Evolutionary conservation across 2,888 invertebrate species (phyloP), one percentile per base, ranked within the genome.

Genomic region (Andrena bucephala): DNA sequence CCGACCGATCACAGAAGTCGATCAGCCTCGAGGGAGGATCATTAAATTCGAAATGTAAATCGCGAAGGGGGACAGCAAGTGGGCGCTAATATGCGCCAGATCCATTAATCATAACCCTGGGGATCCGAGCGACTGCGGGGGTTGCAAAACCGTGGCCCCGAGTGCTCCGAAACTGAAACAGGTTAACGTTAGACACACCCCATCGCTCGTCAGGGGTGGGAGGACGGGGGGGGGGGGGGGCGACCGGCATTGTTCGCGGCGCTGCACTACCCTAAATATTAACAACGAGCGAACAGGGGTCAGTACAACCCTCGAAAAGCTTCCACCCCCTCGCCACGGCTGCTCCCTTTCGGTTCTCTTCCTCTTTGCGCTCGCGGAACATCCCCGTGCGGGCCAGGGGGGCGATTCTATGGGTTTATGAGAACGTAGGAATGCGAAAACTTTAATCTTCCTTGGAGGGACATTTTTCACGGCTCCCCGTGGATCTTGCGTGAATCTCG

Each of bases 11-110:
- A 66, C 71, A 52, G 72, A 87, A 92, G 93, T 93, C 91, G 93
- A 93, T 92, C 90, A 89, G 92, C 84, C 91, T 89, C 90, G 72
- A 86, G 91, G 88, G 91, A 91, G 92, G 92, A 92, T 93, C 93
- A 93, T 92, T 92, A 93, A 93, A 93, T 93, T 93, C 89, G 87
- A 90, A 93, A 93, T 93, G 93, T 92, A 93, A 93, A 93, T 93
- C 90, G 88, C 85, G 87, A 77, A 72, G 85, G 88, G 42, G 83
- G 76, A 81, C 81, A 69, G 73, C 92, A 92, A 93, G 92, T 92
- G 92, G 91, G 90, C 90, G 92, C 92, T 94, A 93, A 94, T 93
- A 92, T 92, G 92, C 89, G 88, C 90, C 90, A 92, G 91, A 93
- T 92, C 93, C 93, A 94, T 94, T 94, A 94, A 94, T 94, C 94